Conservation (phyloP, 2,113 vertebrate species). For the Onychostruthus taczanowskii region DNA sequence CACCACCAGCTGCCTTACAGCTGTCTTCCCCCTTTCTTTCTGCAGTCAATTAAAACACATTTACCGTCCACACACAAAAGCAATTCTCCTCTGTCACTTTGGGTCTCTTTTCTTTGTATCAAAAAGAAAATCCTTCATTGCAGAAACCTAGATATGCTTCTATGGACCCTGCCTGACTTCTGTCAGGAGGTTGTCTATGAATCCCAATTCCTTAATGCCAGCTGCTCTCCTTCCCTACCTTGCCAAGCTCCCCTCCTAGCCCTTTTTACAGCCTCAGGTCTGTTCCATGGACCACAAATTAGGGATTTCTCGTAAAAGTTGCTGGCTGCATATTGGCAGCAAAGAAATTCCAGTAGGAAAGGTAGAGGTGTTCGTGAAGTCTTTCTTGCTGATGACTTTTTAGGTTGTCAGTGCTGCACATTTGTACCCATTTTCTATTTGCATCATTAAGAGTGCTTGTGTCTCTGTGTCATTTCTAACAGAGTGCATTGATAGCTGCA, state of each 20-base stretch:
- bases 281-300: neutral
- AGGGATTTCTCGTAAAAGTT: neutral
- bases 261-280: neutral
- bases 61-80: neutral
- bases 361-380: accelerated
- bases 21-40: neutral
- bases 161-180: neutral
- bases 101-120: neutral
- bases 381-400: neutral
- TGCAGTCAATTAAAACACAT: neutral
- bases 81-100: neutral
- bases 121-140: neutral
- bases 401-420: neutral
- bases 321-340: neutral
- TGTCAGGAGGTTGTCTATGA: neutral
- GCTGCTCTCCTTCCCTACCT: neutral
- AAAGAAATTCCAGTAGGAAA: neutral
- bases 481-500: neutral
- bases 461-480: neutral
- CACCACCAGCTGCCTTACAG: neutral
- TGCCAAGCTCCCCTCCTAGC: neutral
- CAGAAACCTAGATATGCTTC: neutral
- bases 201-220: neutral
- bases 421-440: neutral
- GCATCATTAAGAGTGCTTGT: neutral